Conservation (phyloP, 2,797 vertebrate species). For the Anguilla obscura region DNA sequence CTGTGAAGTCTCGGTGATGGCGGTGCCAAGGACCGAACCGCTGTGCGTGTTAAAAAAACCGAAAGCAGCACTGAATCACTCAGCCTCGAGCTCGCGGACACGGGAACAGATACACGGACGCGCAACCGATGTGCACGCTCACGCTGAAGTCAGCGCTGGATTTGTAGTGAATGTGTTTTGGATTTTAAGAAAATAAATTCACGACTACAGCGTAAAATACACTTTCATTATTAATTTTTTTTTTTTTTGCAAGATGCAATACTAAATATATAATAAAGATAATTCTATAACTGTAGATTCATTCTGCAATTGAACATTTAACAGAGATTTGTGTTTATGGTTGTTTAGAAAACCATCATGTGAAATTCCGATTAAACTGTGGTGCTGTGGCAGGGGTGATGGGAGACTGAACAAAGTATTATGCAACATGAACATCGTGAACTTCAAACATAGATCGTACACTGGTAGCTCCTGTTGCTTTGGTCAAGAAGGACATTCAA, state of each 20-base stretch:
- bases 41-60: constrained; percentile 34
- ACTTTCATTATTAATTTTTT: neutral
- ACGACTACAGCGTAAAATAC: neutral
- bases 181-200: neutral
- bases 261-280: neutral
- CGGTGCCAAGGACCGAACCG: constrained; percentile 42
- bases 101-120: constrained; percentile 37
- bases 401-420: too few species aligned
- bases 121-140: constrained; percentile 39
- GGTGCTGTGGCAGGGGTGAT: too few species aligned
- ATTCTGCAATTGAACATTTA: neutral
- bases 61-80: constrained; percentile 53
- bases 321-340: neutral
- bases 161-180: neutral
- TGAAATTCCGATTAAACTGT: too few species aligned
- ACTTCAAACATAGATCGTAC: neutral
- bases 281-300: neutral
- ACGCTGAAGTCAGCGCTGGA: neutral
- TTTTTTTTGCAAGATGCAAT: too few species aligned
- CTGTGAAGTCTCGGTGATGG: constrained; percentile 33
- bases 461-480: neutral
- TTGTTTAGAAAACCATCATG: neutral
- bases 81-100: constrained; percentile 46
- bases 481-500: neutral
- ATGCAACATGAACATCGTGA: neutral